Evolutionary conservation across 1,140 invertebrate species (phyloP), one percentile per base, ranked within the genome.

Genomic region (Heliconius melpomene): DNA sequence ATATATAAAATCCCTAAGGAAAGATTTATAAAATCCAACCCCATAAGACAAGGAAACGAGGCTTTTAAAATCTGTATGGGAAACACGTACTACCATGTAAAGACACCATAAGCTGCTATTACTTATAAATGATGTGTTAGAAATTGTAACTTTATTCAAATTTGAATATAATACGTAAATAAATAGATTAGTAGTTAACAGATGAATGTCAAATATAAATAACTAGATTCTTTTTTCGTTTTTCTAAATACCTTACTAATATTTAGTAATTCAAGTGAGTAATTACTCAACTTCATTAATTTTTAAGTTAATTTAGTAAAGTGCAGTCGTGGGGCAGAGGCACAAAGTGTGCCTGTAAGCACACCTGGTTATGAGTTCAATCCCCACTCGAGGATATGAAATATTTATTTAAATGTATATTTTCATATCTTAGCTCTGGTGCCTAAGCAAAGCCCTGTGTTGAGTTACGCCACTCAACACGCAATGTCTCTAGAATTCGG

Each of bases 31-130:
- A 57, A 57, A 57, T 57, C n/a, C 50, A 52, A 7, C 16, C 54
- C 54, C 8, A 57, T 57, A 23, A 57, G 54, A 57, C 54, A 57
- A n/a, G 20, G 54, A 23, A 57, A 57, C 54, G 54, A 23, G 54
- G 54, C 9, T 23, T 9, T 57, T 23, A 23, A 57, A n/a, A 57
- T 57, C n/a, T n/a, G 54, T 57, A 57, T 57, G 54, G 8, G n/a
- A 23, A 57, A 57, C 54, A 57, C 54, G 54, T 57, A n/a, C 54
- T 57, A 20, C 9, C 8, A n/a, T 57, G 23, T 23, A 57, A 57
- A 57, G 54, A 57, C 54, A 57, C n/a, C 54, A 23, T 57, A 57
- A 57, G n/a, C 54, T 57, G 54, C 54, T 52, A 20, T 52, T 52
- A 52, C 6, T 2, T 52, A 52, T 52, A 52, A 20, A 52, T 52